Percentiles rank a stretch among this genome's conserved stretches.
Evolutionary conservation across 2,888 invertebrate genomes (phyloP).

Genomic region (Tholera decimalis): DNA sequence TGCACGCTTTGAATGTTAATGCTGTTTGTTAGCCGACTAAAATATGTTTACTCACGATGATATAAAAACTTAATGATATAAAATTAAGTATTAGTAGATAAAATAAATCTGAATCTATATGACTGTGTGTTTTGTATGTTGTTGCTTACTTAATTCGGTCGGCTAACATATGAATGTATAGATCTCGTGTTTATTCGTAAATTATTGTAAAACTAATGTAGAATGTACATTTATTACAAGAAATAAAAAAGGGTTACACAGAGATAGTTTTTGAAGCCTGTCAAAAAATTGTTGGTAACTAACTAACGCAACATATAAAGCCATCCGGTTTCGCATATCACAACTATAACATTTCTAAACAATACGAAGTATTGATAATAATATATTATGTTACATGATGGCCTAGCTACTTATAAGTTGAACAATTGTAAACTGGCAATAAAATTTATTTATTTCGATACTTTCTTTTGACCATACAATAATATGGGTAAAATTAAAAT

Average conservation of each 20-base stretch:
- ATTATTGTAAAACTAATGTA: constrained; percentile 1
- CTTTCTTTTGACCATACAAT: background rate
- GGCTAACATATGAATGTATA: background rate
- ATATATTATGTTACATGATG: too few species aligned
- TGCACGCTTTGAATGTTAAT: constrained; percentile 28
- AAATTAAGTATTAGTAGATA: too few species aligned
- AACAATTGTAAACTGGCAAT: too few species aligned
- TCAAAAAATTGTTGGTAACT: background rate
- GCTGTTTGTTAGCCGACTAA: constrained; percentile 5
- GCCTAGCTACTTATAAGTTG: too few species aligned
- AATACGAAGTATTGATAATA: background rate
- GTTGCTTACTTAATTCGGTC: background rate
- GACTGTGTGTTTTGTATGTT: too few species aligned
- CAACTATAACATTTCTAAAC: constrained; percentile 6
- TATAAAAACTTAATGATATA: too few species aligned
- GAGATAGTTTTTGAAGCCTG: background rate
- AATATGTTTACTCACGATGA: too few species aligned
- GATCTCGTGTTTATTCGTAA: background rate
- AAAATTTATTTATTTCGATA: too few species aligned
- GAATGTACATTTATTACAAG: background rate
- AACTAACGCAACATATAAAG: constrained; percentile 2
- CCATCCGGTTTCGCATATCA: background rate
- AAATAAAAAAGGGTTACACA: constrained; percentile 6
- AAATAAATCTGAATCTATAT: too few species aligned
- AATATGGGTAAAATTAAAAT: background rate